Evolutionary conservation across 1,140 invertebrate species (phyloP).

Genomic region (Sitodiplosis mosellana): DNA sequence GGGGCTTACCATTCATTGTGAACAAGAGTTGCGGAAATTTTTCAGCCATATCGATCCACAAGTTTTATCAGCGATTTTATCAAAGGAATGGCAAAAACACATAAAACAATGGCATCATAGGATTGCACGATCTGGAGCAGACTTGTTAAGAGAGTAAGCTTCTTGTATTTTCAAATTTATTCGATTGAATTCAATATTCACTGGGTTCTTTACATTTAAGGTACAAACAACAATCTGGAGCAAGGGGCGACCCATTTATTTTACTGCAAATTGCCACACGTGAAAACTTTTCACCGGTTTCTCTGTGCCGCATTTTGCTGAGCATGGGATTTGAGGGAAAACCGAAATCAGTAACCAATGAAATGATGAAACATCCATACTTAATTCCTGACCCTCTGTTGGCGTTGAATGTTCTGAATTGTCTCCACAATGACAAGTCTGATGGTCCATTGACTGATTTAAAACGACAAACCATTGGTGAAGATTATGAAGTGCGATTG

Average conservation of each 20-base stretch:
- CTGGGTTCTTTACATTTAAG: constrained; percentile 6
- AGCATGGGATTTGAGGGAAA: too few relatives aligned
- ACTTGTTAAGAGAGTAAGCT: background rate
- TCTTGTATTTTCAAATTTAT: background rate
- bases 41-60: background rate
- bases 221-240: constrained; percentile 15
- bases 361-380: constrained; percentile 42
- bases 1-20: background rate
- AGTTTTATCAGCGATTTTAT: background rate
- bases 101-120: background rate
- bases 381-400: constrained; percentile 42
- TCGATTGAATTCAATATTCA: too few relatives aligned
- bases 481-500: constrained; percentile 55
- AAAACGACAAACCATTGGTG: constrained; percentile 49
- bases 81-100: background rate
- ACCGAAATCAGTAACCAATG: constrained; percentile 28
- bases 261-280: constrained; percentile 35
- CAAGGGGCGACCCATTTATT: constrained; percentile 25
- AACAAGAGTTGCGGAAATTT: background rate
- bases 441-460: constrained; percentile 54
- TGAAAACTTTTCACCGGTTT: too few relatives aligned
- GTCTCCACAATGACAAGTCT: constrained; percentile 42
- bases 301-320: too few relatives aligned
- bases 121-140: background rate
- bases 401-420: constrained; percentile 41